Evolutionary conservation across 2,888 invertebrate species (phyloP).

Genomic region (Neoaliturus tenellus): DNA sequence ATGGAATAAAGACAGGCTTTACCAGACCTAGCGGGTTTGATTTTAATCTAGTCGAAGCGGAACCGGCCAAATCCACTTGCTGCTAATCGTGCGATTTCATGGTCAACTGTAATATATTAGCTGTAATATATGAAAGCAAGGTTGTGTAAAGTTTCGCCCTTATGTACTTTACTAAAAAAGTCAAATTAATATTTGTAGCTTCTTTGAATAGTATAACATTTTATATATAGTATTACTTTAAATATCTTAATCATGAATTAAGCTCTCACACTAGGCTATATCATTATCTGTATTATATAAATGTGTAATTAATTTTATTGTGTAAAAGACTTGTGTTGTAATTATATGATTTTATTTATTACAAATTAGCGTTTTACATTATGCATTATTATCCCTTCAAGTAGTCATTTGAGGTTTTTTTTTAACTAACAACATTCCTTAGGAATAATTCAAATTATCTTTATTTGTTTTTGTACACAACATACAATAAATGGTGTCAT

Average conservation of each 20-base stretch:
- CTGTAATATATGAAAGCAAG: background rate
- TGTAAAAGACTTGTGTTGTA: constrained; percentile 7
- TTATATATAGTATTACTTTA: constrained; percentile 14
- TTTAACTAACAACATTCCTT: no score
- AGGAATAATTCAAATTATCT: no score
- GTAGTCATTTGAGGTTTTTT: no score
- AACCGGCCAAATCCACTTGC: constrained; percentile 92
- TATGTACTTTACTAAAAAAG: background rate
- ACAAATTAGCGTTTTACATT: background rate
- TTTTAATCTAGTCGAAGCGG: constrained; percentile 91
- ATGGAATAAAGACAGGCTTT: constrained; percentile 96
- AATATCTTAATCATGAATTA: background rate
- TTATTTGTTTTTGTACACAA: no score
- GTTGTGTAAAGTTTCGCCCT: background rate
- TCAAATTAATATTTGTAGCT: background rate
- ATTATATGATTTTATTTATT: constrained; percentile 14
- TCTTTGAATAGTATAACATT: background rate
- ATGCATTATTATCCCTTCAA: background rate
- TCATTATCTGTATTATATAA: constrained; percentile 1
- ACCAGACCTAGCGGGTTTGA: constrained; percentile 88
- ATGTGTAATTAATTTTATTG: background rate
- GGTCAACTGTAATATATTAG: constrained; percentile 27
- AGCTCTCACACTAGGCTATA: background rate
- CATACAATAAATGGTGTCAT: no score
- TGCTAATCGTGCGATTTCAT: constrained; percentile 76